These are phyloP conservation scores for Columbina picui DNA, from an alignment of 2,113 vertebrate species.

Conservation along the genomic window DNA sequence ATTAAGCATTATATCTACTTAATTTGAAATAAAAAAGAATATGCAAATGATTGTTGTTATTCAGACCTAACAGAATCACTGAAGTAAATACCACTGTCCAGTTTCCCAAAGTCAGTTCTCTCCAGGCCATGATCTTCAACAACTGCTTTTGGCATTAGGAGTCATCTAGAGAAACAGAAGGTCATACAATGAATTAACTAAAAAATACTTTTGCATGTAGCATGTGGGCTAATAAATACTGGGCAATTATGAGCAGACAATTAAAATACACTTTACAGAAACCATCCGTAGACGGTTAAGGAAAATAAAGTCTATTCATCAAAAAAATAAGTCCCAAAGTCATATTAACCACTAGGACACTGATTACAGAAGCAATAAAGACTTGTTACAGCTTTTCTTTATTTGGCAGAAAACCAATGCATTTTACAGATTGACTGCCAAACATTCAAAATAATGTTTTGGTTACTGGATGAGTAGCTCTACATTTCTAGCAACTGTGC, in stretches of 20 bases:
- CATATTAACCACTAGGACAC: background rate
- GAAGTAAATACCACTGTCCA: conserved; percentile 91
- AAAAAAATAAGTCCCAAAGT: background rate
- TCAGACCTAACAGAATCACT: conserved; percentile 81
- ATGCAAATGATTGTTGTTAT: background rate
- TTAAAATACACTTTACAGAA: background rate
- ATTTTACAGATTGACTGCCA: background rate
- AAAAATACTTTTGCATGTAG: background rate
- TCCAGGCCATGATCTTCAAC: conserved; percentile 83
- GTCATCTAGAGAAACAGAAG: conserved; percentile 74
- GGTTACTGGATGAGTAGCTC: background rate
- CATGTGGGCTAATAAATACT: background rate
- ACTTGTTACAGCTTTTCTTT: background rate
- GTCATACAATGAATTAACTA: background rate
- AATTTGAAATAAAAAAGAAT: background rate
- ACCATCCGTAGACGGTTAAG: background rate
- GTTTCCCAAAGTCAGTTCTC: conserved; percentile 84
- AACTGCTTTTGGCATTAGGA: conserved; percentile 82
- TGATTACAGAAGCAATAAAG: background rate
- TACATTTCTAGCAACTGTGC: background rate
- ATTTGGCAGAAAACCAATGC: background rate
- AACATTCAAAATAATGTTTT: background rate
- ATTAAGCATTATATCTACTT: background rate
- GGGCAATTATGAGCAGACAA: background rate
- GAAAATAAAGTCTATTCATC: background rate